Percentiles rank a stretch among this genome's conserved stretches.
Evolutionary conservation across 2,888 invertebrate species (phyloP).

Genomic region (Tetanocera ferruginea): DNA sequence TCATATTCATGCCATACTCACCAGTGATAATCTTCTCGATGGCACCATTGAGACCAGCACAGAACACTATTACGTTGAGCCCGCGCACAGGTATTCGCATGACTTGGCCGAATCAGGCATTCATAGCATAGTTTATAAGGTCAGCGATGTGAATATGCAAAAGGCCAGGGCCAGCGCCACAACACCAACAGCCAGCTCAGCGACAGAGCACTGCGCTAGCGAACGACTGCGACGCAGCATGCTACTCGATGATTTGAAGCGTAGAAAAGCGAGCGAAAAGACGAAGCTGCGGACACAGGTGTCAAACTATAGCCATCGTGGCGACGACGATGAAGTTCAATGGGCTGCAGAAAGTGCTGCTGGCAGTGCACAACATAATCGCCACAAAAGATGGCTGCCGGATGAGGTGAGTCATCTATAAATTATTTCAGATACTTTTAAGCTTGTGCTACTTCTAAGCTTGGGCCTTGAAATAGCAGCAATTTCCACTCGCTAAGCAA

Average conservation of each 20-base stretch:
- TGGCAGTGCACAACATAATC: slow-evolving; percentile 48
- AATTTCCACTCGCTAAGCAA: not conserved
- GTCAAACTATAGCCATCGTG: not conserved
- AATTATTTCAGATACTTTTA: not conserved
- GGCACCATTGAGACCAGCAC: slow-evolving; percentile 84
- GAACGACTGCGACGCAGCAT: slow-evolving; percentile 64
- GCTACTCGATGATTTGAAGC: slow-evolving; percentile 55
- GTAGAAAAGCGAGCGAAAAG: slow-evolving; percentile 50
- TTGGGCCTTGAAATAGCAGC: no score
- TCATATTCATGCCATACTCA: slow-evolving; percentile 87
- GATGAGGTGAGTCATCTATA: slow-evolving; percentile 72
- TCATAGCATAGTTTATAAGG: slow-evolving; percentile 88
- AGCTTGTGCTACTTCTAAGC: not conserved
- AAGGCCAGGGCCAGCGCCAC: slow-evolving; percentile 64
- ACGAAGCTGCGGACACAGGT: not conserved
- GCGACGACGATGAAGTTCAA: not conserved
- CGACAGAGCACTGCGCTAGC: slow-evolving; percentile 67
- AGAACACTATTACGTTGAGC: slow-evolving; percentile 88
- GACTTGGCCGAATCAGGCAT: slow-evolving; percentile 72
- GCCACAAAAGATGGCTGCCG: slow-evolving; percentile 77
- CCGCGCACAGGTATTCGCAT: slow-evolving; percentile 70
- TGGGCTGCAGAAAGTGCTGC: not conserved
- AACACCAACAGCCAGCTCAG: slow-evolving; percentile 44
- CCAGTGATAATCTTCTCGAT: slow-evolving; percentile 89
- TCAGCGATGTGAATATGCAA: slow-evolving; percentile 78